Evolutionary conservation across 1,140 invertebrate species (phyloP).

Genomic region (Calycopis cecrops): DNA sequence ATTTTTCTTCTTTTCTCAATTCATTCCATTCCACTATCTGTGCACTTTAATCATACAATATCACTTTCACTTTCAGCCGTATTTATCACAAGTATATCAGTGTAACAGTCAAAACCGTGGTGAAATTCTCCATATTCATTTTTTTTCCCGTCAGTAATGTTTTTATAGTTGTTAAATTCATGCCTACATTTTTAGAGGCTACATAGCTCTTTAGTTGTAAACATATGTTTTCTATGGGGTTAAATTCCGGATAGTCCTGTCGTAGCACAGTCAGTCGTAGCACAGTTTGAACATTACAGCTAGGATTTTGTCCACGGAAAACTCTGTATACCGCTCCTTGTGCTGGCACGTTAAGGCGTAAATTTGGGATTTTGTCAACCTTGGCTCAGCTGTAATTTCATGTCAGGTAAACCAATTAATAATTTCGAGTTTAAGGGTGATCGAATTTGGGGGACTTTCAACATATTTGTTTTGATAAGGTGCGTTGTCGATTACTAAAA

Average conservation of each 20-base stretch:
- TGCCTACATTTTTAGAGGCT: no score
- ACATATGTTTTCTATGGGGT: background rate
- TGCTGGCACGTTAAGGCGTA: slow-evolving; percentile 18
- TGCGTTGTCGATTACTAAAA: slow-evolving; percentile 2
- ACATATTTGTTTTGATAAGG: background rate
- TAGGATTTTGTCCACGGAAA: slow-evolving; percentile 17
- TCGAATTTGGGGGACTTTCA: slow-evolving; percentile 19
- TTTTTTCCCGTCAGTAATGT: no score
- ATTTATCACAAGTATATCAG: no score
- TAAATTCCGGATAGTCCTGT: slow-evolving; percentile 16
- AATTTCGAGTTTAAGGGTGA: slow-evolving; percentile 22
- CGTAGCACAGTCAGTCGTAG: slow-evolving; percentile 23
- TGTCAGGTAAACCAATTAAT: slow-evolving; percentile 16
- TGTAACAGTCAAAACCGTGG: no score
- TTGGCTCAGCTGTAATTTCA: slow-evolving; percentile 11
- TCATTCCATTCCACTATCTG: no score
- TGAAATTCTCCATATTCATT: no score
- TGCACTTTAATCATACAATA: no score
- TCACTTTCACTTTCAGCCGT: no score
- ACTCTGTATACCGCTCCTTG: no score
- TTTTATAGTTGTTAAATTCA: no score
- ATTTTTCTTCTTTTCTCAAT: no score
- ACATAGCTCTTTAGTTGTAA: no score
- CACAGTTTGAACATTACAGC: slow-evolving; percentile 15
- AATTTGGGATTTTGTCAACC: slow-evolving; percentile 18